phyloP scores from a whole-genome alignment of 1,140 invertebrate species.

The Brachionus calyciflorus region DNA sequence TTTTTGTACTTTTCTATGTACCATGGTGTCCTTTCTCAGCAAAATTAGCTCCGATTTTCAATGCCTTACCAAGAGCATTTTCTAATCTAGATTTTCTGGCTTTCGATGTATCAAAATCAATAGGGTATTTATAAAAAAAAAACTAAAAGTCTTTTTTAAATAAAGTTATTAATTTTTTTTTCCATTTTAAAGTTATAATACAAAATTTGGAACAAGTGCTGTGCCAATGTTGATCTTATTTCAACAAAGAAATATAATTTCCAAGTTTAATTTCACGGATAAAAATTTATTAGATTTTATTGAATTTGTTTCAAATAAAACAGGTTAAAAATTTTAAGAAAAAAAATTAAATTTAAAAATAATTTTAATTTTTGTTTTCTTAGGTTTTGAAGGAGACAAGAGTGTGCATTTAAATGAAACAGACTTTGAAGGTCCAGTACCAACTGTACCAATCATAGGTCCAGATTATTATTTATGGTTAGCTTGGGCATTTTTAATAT shows the following conservation, averaged over 20 bases:
- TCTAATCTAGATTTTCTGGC: slow-evolving; percentile 81
- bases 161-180: slow-evolving; percentile 45
- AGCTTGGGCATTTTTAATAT: slow-evolving; percentile 1
- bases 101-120: slow-evolving; percentile 69
- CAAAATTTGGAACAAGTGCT: slow-evolving; percentile 86
- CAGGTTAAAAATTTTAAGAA: background rate
- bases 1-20: slow-evolving; percentile 79
- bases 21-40: slow-evolving; percentile 83
- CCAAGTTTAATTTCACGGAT: slow-evolving; percentile 79
- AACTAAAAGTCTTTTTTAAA: background rate
- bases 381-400: background rate
- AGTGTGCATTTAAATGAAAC: background rate
- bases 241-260: slow-evolving; percentile 81
- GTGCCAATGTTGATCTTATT: slow-evolving; percentile 86
- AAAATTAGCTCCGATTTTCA: slow-evolving; percentile 80
- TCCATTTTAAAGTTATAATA: slow-evolving; percentile 77
- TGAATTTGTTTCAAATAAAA: slow-evolving; percentile 68
- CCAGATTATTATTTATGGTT: slow-evolving; percentile 27
- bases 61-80: slow-evolving; percentile 78
- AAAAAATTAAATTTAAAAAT: background rate
- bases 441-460: background rate
- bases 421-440: slow-evolving; percentile 29
- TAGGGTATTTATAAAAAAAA: background rate
- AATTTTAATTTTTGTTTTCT: background rate
- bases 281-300: slow-evolving; percentile 76